Evolutionary conservation across 1,140 invertebrate species (phyloP).

Genomic region (Papilio polyxenes): DNA sequence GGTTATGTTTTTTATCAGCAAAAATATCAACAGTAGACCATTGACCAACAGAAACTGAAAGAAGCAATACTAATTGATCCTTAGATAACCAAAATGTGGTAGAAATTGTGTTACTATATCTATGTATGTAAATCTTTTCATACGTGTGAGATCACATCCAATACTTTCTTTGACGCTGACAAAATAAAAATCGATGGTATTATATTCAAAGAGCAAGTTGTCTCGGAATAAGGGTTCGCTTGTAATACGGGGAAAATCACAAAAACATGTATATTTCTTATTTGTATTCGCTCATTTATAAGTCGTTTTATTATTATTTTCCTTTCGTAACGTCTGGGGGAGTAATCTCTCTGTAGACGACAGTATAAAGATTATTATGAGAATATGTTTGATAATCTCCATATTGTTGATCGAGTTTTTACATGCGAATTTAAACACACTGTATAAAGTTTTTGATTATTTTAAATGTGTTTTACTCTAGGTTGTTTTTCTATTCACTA

Average conservation of each 20-base stretch:
- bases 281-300: conserved; percentile 61
- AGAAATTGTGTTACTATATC: neutral
- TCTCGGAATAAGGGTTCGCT: conserved; percentile 60
- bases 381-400: neutral
- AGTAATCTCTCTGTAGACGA: conserved; percentile 47
- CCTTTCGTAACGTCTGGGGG: conserved; percentile 33
- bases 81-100: neutral
- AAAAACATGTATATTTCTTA: conserved; percentile 59
- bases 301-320: conserved; percentile 54
- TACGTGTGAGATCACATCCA: neutral
- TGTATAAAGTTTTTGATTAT: neutral
- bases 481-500: too few species aligned
- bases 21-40: too few species aligned
- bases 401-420: neutral
- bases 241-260: conserved; percentile 58
- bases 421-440: too few species aligned
- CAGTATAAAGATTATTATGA: conserved; percentile 3
- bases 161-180: conserved; percentile 38
- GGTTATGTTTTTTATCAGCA: too few species aligned
- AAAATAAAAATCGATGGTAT: conserved; percentile 60
- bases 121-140: neutral
- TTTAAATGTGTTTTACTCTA: neutral
- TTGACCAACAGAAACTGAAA: too few species aligned
- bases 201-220: conserved; percentile 60
- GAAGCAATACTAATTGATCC: neutral